Base-by-base conservation (phyloP, 2,888 invertebrate genomes). In the Thumatha senex region DNA sequence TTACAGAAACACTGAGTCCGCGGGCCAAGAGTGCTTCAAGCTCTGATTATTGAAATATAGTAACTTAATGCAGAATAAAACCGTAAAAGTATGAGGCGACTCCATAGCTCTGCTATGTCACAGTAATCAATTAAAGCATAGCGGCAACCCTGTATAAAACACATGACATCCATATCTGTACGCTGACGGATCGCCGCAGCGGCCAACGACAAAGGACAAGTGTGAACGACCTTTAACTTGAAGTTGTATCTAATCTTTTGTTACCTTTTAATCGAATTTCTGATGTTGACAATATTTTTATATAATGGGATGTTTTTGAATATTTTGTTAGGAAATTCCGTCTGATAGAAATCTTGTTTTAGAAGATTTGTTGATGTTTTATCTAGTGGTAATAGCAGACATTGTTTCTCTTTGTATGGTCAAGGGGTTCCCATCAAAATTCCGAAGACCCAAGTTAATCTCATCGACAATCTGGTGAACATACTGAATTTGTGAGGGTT, bases 121-220 rank as follows among this genome's bases (percentile, higher is more conserved):
- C 48, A 34, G 58, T 70, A 74, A 76, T 78, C 78, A 79, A 80
- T 82, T 79, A 80, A 73, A 74, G 65, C 65, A 63, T 70, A 69
- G 65, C 63, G 59, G 58, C 58, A 58, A 63, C 65, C 53, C 54
- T 61, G 64, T 71, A 72, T 68, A 70, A 68, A 73, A 67, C 60
- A 67, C 70, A 67, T 70, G 74, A 75, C 76, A 75, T 62, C 71
- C 74, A 70, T 78, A 81, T 80, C 79, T 62, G 69, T 63, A 51
- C 67, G 67, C 67, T 81, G 82, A 82, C 78, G 73, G 78, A 82
- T 80, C 74, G 74, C 67, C 67, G 69, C 68, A 50, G 52, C 61
- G 63, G 46, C 35, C 56, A 47, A 59, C 66, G 62, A 68, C 68
- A 63, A 68, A 67, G 66, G 56, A 45, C 13, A 38, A 54, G 67